Conservation (phyloP, 2,113 vertebrate species). For the Shinisaurus crocodilurus region DNA sequence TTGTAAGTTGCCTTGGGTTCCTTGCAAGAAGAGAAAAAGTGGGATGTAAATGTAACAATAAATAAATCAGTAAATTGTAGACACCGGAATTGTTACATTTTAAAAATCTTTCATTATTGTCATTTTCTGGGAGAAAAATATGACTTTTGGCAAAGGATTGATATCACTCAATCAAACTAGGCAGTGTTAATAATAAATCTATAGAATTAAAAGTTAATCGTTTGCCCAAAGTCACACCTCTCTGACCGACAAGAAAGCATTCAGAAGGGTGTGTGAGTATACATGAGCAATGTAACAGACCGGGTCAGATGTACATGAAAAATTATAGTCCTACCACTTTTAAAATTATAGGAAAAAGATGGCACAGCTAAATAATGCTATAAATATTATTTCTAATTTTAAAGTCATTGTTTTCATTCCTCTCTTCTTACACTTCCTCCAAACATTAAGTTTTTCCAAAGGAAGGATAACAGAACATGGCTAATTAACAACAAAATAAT, state of each 20-base stretch:
- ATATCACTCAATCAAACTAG: conserved; percentile 62
- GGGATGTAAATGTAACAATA: too few species aligned
- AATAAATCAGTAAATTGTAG: too few species aligned
- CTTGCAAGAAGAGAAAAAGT: too few species aligned
- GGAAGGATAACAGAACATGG: conserved; percentile 47
- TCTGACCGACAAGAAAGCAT: conserved; percentile 7
- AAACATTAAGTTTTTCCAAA: conserved; percentile 26
- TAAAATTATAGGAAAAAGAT: neutral
- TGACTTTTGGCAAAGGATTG: conserved; percentile 32
- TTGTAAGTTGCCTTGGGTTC: too few species aligned
- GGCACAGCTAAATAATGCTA: neutral
- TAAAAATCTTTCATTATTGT: conserved; percentile 43
- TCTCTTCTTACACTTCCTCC: conserved; percentile 18
- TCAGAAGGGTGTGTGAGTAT: neutral
- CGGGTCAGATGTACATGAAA: conserved; percentile 40
- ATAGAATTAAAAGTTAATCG: neutral
- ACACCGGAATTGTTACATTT: conserved; percentile 45
- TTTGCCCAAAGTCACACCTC: neutral
- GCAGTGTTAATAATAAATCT: conserved; percentile 46
- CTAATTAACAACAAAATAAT: conserved; percentile 74
- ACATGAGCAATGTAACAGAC: conserved; percentile 37
- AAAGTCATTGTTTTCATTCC: conserved; percentile 34
- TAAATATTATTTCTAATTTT: conserved; percentile 49
- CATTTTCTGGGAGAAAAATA: conserved; percentile 59
- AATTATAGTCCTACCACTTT: conserved; percentile 34